A percentile compares a stretch with the other conserved stretches of the same genome.
phyloP scores from a whole-genome alignment of 2,888 invertebrate genomes.

The Argyresthia albistria region DNA sequence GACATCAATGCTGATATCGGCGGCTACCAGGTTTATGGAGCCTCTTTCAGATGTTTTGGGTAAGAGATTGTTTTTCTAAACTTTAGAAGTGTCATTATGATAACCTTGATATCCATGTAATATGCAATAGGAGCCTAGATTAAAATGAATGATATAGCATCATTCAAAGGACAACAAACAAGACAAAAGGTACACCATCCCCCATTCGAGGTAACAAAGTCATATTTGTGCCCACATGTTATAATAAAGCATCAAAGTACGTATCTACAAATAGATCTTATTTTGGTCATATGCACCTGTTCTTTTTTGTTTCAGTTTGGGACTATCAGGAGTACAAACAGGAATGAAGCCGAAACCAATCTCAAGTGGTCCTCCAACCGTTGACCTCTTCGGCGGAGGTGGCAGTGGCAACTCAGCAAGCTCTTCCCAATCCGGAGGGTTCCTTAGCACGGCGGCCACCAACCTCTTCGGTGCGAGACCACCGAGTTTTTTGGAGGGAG shows the following conservation, averaged over 20 bases:
- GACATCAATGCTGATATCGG: constrained; percentile 79
- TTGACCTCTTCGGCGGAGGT: constrained; percentile 45
- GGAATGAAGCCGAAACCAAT: constrained; percentile 56
- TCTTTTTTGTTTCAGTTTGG: constrained; percentile 35
- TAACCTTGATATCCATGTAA: too few relatives aligned
- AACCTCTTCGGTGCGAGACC: constrained; percentile 17
- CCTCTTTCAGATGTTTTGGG: constrained; percentile 68
- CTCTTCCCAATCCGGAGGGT: constrained; percentile 27
- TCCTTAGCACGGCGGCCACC: constrained; percentile 33
- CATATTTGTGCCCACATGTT: too few relatives aligned
- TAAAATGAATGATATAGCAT: too few relatives aligned
- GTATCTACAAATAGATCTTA: neutral
- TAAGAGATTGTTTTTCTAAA: constrained; percentile 14
- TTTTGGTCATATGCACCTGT: neutral
- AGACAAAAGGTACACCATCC: too few relatives aligned
- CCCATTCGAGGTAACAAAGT: too few relatives aligned
- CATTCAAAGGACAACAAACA: too few relatives aligned
- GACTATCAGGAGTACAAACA: constrained; percentile 53
- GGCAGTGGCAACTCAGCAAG: constrained; percentile 19
- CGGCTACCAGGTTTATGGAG: constrained; percentile 70
- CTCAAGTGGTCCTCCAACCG: constrained; percentile 48
- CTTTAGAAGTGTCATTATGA: neutral
- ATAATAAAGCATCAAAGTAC: neutral
- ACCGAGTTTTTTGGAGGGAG: constrained; percentile 4
- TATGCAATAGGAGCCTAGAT: too few relatives aligned